Base-by-base conservation (phyloP, 2,797 vertebrate species). In the Danio aesculapii region DNA sequence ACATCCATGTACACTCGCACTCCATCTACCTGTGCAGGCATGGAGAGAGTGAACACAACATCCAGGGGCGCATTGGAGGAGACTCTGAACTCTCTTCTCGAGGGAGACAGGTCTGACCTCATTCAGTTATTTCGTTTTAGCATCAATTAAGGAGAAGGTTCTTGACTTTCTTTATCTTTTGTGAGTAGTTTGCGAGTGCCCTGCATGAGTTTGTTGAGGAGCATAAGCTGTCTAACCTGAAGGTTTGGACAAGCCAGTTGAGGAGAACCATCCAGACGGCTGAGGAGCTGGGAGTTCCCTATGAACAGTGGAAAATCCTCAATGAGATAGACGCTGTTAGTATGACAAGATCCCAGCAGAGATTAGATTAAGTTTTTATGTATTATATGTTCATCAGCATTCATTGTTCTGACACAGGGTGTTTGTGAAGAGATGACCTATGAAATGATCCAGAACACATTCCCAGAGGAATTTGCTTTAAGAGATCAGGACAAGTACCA, bases 381-480 rank as follows among this genome's bases (percentile, higher is more conserved):
- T 12, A n/a, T 59, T 50, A 10, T 10, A 43, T 44, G 17, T n/a
- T 53, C 14, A 49, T 53, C 12, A 12, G 12, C 13, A 8, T 30
- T 2, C 46, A 10, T 17, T 61, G n/a, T 21, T 78, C 11, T 52
- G 11, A 59, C 13, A 41, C 64, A 99, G 98, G 98, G 98, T 0
- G 95, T 99, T 6, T 99, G 97, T 85, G 98, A 99, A 88, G 98
- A 99, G 88, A 98, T 99, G 98, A 96, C 94, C 8, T 99, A 99
- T 0, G 94, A 95, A 2, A 96, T 98, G 92, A 98, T 99, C 14
- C 93, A 98, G 86, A 92, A 93, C 62, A 92, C 92, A 43, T 97
- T 96, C 57, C 98, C 97, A 0, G 98, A 99, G 0, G 98, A 99
- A 87, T 99, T 98, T 90, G 95, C 96, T 3, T 87, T 98, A 89